Evolutionary conservation across 1,140 invertebrate genomes (phyloP).

Genomic region (Acromyrmex heyeri): DNA sequence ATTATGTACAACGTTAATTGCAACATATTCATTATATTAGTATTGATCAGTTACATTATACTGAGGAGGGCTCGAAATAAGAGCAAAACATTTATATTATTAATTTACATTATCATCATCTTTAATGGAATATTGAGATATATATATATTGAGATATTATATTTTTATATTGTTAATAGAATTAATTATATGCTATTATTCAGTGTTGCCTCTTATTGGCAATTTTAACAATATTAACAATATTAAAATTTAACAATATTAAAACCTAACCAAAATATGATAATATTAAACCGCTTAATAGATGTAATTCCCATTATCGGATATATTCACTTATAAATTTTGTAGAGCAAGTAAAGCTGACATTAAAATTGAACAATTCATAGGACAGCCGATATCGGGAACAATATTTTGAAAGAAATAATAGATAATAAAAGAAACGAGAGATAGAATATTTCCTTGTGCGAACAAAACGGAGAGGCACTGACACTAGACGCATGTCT

Average conservation of each 20-base stretch:
- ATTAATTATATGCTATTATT: too few relatives aligned
- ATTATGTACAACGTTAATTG: too few relatives aligned
- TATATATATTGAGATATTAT: too few relatives aligned
- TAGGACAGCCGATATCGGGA: not conserved
- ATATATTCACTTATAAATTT: not conserved
- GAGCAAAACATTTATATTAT: too few relatives aligned
- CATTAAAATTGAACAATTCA: not conserved
- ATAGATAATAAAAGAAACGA: not conserved
- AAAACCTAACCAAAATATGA: not conserved
- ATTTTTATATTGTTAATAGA: too few relatives aligned
- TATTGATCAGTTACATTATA: too few relatives aligned
- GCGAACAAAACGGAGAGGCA: not conserved
- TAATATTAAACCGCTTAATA: not conserved
- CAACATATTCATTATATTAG: too few relatives aligned
- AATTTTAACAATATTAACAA: too few relatives aligned
- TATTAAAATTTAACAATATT: not conserved
- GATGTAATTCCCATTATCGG: not conserved
- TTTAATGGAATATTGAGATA: too few relatives aligned
- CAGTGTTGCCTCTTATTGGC: too few relatives aligned
- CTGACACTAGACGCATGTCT: not conserved
- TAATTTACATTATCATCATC: too few relatives aligned
- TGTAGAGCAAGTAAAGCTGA: not conserved
- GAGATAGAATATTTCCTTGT: not conserved
- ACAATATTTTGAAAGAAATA: not conserved
- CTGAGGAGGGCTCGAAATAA: too few relatives aligned